These are phyloP conservation scores for Atopsyche davidsoni DNA, from an alignment of 1,140 invertebrate species.

Conservation along the genomic window DNA sequence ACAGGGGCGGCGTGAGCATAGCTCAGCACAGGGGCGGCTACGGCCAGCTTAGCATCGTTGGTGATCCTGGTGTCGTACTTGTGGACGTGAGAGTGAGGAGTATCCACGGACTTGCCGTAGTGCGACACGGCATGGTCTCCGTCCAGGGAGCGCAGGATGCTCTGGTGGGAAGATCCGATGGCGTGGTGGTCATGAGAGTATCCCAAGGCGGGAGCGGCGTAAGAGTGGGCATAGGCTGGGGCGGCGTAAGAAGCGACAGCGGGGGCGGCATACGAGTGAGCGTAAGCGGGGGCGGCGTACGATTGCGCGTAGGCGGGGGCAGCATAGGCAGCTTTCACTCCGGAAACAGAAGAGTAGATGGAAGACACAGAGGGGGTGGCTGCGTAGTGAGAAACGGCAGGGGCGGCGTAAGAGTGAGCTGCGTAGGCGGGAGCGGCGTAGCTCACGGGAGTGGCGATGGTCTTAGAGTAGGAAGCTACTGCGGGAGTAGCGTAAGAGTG, in stretches of 20 bases:
- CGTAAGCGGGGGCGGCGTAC: slow-evolving; percentile 24
- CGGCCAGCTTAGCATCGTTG: slow-evolving; percentile 48
- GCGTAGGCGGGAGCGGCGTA: slow-evolving; percentile 28
- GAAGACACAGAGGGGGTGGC: slow-evolving; percentile 33
- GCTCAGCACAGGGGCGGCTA: slow-evolving; percentile 34
- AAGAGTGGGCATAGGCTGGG: slow-evolving; percentile 23
- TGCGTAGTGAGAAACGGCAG: slow-evolving; percentile 21
- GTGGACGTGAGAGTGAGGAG: slow-evolving; percentile 56
- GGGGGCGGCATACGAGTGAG: slow-evolving; percentile 31
- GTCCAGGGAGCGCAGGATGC: slow-evolving; percentile 50
- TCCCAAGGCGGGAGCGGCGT: slow-evolving; percentile 28
- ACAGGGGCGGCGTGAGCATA: slow-evolving; percentile 31
- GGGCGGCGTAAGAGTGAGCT: slow-evolving; percentile 26
- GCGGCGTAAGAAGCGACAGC: slow-evolving; percentile 32
- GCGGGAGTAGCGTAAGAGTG: slow-evolving; percentile 7
- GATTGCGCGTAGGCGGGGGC: slow-evolving; percentile 19
- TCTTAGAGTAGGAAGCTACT: slow-evolving; percentile 11
- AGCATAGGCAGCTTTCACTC: slow-evolving; percentile 27
- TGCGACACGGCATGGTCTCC: slow-evolving; percentile 52
- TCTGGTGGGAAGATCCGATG: slow-evolving; percentile 50
- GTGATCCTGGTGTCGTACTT: slow-evolving; percentile 55
- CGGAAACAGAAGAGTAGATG: slow-evolving; percentile 21
- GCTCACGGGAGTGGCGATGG: slow-evolving; percentile 22
- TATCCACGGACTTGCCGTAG: slow-evolving; percentile 57
- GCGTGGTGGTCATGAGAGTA: slow-evolving; percentile 39